phyloP scores from a whole-genome alignment of 2,113 vertebrate species.

The Cygnus buccinator region DNA sequence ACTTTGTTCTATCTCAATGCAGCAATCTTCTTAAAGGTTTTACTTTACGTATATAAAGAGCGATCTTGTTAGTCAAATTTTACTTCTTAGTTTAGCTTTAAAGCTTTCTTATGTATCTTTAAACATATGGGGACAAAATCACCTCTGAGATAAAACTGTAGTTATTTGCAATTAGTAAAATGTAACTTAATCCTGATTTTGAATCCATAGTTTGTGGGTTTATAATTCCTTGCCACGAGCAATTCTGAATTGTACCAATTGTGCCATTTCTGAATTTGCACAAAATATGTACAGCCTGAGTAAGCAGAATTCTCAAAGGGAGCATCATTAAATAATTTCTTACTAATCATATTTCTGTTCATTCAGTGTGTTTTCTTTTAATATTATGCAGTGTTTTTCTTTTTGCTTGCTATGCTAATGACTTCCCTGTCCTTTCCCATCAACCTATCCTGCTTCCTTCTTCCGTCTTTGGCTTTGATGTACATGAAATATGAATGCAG shows the following conservation, averaged over 20 bases:
- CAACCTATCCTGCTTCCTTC: conserved; percentile 57
- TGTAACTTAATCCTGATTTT: background rate
- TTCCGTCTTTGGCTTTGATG: conserved; percentile 74
- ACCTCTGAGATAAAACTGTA: background rate
- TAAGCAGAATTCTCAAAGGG: background rate
- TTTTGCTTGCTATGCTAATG: conserved; percentile 77
- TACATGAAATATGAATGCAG: conserved; percentile 78
- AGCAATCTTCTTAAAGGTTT: background rate
- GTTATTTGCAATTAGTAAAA: background rate
- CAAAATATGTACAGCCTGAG: background rate
- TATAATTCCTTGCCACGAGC: background rate
- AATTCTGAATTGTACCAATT: too few species aligned
- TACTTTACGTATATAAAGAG: background rate
- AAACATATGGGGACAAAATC: background rate
- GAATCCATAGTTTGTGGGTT: background rate
- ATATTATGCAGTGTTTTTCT: conserved; percentile 63
- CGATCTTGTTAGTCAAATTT: background rate
- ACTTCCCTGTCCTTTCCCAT: conserved; percentile 75
- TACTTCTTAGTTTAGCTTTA: background rate
- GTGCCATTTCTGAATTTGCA: background rate
- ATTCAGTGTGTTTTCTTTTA: conserved; percentile 41
- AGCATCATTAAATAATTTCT: background rate
- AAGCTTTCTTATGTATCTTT: background rate
- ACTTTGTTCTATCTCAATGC: background rate
- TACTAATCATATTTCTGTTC: background rate